Base-by-base conservation (phyloP, 1,140 invertebrate species). In the Lordiphosa collinella region DNA sequence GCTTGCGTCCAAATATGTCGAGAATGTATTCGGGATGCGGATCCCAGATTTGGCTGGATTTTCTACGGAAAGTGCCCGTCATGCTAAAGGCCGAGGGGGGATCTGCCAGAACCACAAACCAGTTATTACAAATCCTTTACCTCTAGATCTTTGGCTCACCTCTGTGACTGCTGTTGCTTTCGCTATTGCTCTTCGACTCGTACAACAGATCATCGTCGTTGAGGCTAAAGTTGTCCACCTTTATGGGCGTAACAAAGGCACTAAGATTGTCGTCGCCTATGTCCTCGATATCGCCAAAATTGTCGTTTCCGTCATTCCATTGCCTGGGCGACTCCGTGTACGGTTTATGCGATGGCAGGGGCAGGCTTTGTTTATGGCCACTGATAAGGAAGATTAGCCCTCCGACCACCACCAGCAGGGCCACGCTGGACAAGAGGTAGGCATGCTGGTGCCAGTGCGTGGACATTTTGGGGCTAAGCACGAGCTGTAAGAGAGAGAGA, bases 11-110 rank as follows among this genome's bases (percentile, higher is more conserved):
- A 67, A 94, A 94, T 7, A 92, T 92, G 5, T 89, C 89, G 34
- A 94, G 93, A 65, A 92, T 90, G 62, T 94, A 94, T 54, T 92
- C 90, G 1, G 93, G 94, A 90, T 94, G 93, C 10, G 93, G 93
- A 85, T 95, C 93, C 93, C 94, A 95, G 12, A 93, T 89, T 75
- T 91, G 88, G 8, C 92, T 91, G 12, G 89, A 89, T 48, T 90
- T 90, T 49, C 91, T 91, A 13, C 93, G 90, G 74, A 92, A 94
- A 68, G 93, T 92, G 4, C 93, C 93, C 32, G 88, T 89, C 66
- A 68, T 75, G 49, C 68, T 85, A 46, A 88, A 88, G 18, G 86
- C 82, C 4, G 86, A 68, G 5, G 67, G 67, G 6, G 65, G 66
- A 40, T 86, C 87, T 88, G 36, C 5, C 52, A 13, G 12, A 2